Evolutionary conservation across 1,140 invertebrate genomes (phyloP).

Genomic region (Oncopodura yosiiana): DNA sequence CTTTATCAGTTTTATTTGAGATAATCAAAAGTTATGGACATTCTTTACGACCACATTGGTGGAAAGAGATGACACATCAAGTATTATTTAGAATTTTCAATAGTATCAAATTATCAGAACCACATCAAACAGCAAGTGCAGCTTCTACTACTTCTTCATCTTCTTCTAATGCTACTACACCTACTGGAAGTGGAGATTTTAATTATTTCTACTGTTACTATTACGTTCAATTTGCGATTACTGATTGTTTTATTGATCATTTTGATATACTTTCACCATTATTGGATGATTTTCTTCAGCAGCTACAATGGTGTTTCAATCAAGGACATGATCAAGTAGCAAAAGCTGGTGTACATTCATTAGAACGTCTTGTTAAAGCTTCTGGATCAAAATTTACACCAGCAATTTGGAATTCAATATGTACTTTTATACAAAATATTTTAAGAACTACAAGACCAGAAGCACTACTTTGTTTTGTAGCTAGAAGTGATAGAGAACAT

Average conservation of each 20-base stretch:
- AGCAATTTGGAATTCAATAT: conserved; percentile 89
- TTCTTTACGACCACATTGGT: conserved; percentile 91
- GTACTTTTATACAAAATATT: conserved; percentile 81
- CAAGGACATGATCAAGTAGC: conserved; percentile 93
- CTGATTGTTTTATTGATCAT: conserved; percentile 98
- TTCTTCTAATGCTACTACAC: too few relatives aligned
- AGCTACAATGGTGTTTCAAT: conserved; percentile 93
- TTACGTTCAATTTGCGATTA: conserved; percentile 94
- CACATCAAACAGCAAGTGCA: conserved; percentile 90
- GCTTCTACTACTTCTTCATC: conserved; percentile 99
- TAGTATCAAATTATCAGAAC: conserved; percentile 95
- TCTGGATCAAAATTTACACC: conserved; percentile 89
- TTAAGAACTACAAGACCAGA: conserved; percentile 82
- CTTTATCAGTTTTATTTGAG: conserved; percentile 86
- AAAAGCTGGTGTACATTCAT: conserved; percentile 89
- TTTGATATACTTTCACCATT: conserved; percentile 83
- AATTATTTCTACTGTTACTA: too few relatives aligned
- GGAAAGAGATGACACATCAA: conserved; percentile 96
- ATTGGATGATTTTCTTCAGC: conserved; percentile 80
- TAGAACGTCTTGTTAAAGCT: conserved; percentile 96
- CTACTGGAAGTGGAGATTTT: too few relatives aligned
- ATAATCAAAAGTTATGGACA: conserved; percentile 97
- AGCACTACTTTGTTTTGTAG: conserved; percentile 69
- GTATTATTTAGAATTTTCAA: conserved; percentile 98
- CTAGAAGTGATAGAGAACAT: conserved; percentile 38